These are phyloP conservation scores for Euphydryas editha DNA, from an alignment of 2,888 invertebrate genomes.

Conservation along the genomic window DNA sequence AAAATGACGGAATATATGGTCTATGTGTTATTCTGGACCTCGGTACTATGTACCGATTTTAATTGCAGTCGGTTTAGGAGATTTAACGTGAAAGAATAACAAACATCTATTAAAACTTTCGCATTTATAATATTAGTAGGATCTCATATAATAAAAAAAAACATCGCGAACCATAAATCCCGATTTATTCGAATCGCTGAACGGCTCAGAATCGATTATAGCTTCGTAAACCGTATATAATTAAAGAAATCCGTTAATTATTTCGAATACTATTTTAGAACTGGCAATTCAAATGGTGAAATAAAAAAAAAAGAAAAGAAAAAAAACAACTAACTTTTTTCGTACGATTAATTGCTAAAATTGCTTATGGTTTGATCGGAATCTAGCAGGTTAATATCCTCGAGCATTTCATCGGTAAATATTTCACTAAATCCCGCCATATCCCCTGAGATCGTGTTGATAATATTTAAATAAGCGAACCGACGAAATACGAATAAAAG, in stretches of 20 bases:
- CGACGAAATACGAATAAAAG: slow-evolving; percentile 75
- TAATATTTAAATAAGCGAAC: slow-evolving; percentile 76
- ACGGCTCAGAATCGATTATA: slow-evolving; percentile 55
- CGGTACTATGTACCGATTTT: no score
- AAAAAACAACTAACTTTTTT: no score
- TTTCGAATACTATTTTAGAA: slow-evolving; percentile 48
- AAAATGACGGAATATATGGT: no score
- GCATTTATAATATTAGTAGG: no score
- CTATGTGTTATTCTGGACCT: no score
- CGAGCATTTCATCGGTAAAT: slow-evolving; percentile 73
- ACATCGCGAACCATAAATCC: slow-evolving; percentile 55
- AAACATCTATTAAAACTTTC: no score
- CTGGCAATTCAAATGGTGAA: slow-evolving; percentile 25
- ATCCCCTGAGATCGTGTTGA: slow-evolving; percentile 73
- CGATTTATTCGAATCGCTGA: slow-evolving; percentile 59
- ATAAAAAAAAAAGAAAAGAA: slow-evolving; percentile 11
- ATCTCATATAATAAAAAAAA: slow-evolving; percentile 44
- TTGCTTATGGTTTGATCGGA: slow-evolving; percentile 48
- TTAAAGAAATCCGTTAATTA: slow-evolving; percentile 57
- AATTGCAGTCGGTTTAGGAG: no score
- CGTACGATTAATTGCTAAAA: slow-evolving; percentile 47
- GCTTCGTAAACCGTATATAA: slow-evolving; percentile 47
- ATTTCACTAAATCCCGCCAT: slow-evolving; percentile 74
- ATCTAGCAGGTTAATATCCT: slow-evolving; percentile 61
- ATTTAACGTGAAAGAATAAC: no score